Evolutionary conservation across 2,888 invertebrate species (phyloP).

Genomic region (Rhimphoctona megacephalus): DNA sequence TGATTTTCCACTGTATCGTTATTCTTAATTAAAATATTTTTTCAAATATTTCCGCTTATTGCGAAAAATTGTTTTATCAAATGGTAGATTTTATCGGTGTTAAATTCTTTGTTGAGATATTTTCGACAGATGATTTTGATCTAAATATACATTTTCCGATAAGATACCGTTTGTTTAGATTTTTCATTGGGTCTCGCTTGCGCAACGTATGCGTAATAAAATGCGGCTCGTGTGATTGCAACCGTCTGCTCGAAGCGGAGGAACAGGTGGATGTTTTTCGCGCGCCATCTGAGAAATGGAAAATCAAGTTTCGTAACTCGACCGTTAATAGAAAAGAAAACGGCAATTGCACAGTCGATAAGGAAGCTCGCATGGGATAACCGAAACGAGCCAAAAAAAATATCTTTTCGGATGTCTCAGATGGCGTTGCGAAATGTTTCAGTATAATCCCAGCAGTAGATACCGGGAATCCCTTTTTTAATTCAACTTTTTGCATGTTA

Average conservation of each 20-base stretch:
- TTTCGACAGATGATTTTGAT: background rate
- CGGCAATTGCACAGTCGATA: background rate
- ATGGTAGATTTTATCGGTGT: background rate
- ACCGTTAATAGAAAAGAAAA: constrained; percentile 19
- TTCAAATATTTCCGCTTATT: background rate
- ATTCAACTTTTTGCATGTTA: background rate
- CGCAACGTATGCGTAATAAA: constrained; percentile 34
- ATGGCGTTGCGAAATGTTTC: constrained; percentile 37
- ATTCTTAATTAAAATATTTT: background rate
- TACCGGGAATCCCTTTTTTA: background rate
- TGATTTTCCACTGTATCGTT: background rate
- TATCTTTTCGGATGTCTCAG: constrained; percentile 4
- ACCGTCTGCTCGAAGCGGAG: background rate
- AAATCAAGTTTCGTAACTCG: constrained; percentile 22
- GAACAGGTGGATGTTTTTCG: constrained; percentile 60
- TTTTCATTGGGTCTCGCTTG: constrained; percentile 34
- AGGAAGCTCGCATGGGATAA: background rate
- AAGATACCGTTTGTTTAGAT: constrained; percentile 26
- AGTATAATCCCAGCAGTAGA: background rate
- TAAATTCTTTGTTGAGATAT: constrained; percentile 6
- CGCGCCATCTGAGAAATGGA: constrained; percentile 57
- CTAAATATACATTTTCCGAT: constrained; percentile 40
- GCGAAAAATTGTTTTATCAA: background rate
- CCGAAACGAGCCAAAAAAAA: background rate
- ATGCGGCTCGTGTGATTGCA: background rate